Evolutionary conservation across 2,797 vertebrate genomes (phyloP).

Genomic region (Ctenochaetus hawaiiensis): DNA sequence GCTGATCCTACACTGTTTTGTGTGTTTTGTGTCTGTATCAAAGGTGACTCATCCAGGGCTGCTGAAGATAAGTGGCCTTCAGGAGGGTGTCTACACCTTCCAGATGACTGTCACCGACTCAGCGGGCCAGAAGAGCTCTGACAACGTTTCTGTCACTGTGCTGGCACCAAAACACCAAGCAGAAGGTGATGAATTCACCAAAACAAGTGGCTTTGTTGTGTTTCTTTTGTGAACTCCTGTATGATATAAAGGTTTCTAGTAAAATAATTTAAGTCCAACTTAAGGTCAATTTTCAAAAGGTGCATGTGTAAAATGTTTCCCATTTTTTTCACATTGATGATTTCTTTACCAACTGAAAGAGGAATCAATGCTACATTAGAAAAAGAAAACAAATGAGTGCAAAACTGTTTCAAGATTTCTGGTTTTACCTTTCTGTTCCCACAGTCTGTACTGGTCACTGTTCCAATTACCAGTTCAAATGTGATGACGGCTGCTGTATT

Average conservation of each 20-base stretch:
- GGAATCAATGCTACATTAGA: neutral
- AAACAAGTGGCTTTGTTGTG: neutral
- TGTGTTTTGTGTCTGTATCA: neutral
- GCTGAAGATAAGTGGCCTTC: constrained; percentile 90
- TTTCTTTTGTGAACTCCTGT: neutral
- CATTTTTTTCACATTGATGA: neutral
- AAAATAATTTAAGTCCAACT: neutral
- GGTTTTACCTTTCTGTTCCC: constrained; percentile 3
- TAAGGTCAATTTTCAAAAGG: neutral
- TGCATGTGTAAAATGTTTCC: neutral
- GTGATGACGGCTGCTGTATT: constrained; percentile 95
- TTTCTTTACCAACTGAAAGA: neutral
- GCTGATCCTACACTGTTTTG: neutral
- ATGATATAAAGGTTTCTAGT: neutral
- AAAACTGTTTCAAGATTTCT: neutral
- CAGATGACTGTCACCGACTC: constrained; percentile 93
- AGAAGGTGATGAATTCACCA: constrained; percentile 80
- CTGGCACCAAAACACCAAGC: constrained; percentile 87
- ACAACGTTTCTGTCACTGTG: constrained; percentile 92
- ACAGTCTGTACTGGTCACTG: constrained; percentile 91
- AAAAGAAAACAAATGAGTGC: neutral
- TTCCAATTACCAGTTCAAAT: constrained; percentile 94
- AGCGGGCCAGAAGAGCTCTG: constrained; percentile 89
- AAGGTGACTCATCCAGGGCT: constrained; percentile 93
- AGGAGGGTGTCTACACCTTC: constrained; percentile 90